Percentiles rank a stretch among this genome's conserved stretches.
Conservation (phyloP, 2,113 vertebrate genomes). For the Motacilla tschutschensis region DNA sequence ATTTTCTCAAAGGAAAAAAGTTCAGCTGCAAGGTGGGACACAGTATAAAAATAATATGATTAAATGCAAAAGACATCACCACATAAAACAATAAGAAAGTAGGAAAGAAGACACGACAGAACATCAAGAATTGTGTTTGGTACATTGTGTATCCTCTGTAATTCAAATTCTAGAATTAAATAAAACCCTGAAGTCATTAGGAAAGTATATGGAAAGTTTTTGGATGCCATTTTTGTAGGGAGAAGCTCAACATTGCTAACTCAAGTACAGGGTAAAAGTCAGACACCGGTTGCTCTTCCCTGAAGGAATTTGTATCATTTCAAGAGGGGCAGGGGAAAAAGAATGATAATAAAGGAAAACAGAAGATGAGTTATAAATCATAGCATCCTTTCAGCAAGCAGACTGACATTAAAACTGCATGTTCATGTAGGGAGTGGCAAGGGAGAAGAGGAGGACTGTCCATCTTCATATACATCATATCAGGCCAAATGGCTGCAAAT, state of each 20-base stretch:
- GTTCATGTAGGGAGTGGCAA: neutral
- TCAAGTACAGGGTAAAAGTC: neutral
- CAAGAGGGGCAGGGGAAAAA: neutral
- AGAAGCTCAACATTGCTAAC: conserved; percentile 5
- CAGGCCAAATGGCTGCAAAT: conserved; percentile 10
- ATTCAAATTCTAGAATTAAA: conserved; percentile 16
- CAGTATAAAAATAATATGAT: conserved; percentile 11
- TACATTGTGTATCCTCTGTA: neutral
- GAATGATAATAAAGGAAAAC: neutral
- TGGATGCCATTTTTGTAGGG: neutral
- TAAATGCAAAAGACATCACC: neutral
- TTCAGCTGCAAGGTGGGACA: neutral
- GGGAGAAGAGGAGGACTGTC: neutral
- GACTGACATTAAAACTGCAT: neutral
- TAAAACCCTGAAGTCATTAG: conserved; percentile 1
- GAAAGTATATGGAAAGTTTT: conserved; percentile 25
- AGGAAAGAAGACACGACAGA: conserved; percentile 6
- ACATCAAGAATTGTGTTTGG: neutral
- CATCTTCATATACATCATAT: neutral
- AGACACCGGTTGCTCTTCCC: neutral
- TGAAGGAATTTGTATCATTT: neutral
- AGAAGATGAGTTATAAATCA: conserved; percentile 22
- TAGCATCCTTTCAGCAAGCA: conserved; percentile 31
- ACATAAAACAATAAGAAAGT: neutral
- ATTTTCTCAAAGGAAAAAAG: neutral